Evolutionary conservation across 1,140 invertebrate genomes (phyloP).

Genomic region (Nymphalis io): DNA sequence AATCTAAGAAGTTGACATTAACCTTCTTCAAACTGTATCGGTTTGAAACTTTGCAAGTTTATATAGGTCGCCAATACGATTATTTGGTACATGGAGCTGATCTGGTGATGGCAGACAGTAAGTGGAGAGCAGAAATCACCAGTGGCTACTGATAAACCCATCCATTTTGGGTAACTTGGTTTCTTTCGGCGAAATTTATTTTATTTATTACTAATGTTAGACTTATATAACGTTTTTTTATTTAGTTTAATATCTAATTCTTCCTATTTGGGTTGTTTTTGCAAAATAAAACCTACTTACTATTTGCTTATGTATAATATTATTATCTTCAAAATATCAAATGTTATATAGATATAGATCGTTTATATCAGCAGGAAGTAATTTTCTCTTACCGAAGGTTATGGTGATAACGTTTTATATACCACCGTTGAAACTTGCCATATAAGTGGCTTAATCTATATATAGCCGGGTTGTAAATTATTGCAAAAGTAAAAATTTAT

Average conservation of each 20-base stretch:
- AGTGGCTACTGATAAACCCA: too few species aligned
- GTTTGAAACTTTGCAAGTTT: too few species aligned
- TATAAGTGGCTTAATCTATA: conserved; percentile 38
- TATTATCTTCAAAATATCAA: conserved; percentile 22
- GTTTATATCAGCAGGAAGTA: conserved; percentile 68
- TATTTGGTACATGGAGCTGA: too few species aligned
- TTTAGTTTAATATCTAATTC: background rate
- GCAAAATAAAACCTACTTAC: background rate
- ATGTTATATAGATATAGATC: conserved; percentile 44
- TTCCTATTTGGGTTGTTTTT: background rate
- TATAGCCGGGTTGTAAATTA: conserved; percentile 25
- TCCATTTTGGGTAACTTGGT: too few species aligned
- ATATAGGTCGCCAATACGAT: too few species aligned
- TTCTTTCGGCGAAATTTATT: too few species aligned
- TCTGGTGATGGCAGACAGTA: too few species aligned
- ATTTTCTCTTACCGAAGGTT: conserved; percentile 74
- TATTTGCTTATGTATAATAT: conserved; percentile 1
- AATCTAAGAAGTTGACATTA: too few species aligned
- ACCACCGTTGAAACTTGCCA: conserved; percentile 47
- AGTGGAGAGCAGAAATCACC: too few species aligned
- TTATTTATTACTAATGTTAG: too few species aligned
- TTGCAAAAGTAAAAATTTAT: conserved; percentile 17
- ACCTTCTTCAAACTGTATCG: too few species aligned
- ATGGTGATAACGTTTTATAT: conserved; percentile 63
- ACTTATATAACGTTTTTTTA: background rate